Conservation (phyloP, 2,113 vertebrate genomes). For the Neogale vison region DNA sequence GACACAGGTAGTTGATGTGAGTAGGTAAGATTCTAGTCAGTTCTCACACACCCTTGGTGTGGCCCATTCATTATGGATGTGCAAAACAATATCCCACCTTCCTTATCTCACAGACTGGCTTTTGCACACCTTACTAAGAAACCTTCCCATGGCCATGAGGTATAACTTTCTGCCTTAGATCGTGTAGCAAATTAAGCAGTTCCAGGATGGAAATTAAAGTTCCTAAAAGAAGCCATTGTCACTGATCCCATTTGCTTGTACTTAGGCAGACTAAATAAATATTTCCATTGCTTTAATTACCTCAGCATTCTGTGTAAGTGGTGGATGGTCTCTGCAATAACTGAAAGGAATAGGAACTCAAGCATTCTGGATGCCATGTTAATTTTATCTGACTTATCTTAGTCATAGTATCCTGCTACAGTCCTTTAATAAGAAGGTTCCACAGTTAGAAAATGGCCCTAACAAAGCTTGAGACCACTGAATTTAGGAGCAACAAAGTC, state of each 20-base stretch:
- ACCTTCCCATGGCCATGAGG: slow-evolving; percentile 25
- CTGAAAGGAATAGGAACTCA: slow-evolving; percentile 13
- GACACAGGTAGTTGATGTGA: slow-evolving; percentile 63
- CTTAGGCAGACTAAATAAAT: not conserved
- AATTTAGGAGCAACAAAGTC: not conserved
- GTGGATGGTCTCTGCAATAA: not conserved
- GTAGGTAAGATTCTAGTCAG: slow-evolving; percentile 73
- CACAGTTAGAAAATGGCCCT: not conserved
- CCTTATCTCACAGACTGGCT: slow-evolving; percentile 37
- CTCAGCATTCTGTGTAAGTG: not conserved
- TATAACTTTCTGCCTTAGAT: slow-evolving; percentile 71
- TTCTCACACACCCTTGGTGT: slow-evolving; percentile 76
- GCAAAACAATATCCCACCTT: slow-evolving; percentile 71
- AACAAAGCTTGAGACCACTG: not conserved
- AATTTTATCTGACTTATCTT: slow-evolving; percentile 27
- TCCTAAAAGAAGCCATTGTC: slow-evolving; percentile 47
- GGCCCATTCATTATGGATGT: slow-evolving; percentile 65
- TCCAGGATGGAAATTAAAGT: slow-evolving; percentile 49
- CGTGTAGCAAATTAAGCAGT: slow-evolving; percentile 57
- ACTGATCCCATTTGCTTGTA: not conserved
- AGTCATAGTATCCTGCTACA: not conserved
- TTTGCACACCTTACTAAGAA: slow-evolving; percentile 58
- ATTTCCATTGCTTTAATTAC: slow-evolving; percentile 28
- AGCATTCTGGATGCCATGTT: not conserved
- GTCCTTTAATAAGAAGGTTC: slow-evolving; percentile 36